Percentiles rank a stretch among this genome's conserved stretches.
Evolutionary conservation across 2,888 invertebrate genomes (phyloP).

Genomic region (Ischnura elegans): DNA sequence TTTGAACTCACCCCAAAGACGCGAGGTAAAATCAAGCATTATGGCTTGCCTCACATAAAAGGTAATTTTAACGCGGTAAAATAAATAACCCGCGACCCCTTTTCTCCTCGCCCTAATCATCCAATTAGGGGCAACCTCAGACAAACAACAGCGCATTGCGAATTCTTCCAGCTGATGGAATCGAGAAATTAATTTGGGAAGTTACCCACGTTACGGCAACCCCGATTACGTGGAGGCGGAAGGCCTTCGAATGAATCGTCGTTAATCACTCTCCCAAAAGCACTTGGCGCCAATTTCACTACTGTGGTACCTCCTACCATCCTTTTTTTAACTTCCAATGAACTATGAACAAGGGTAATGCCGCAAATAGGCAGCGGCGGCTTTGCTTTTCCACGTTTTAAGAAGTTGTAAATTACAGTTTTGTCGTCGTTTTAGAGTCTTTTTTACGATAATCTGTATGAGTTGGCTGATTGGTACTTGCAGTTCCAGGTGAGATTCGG

Average conservation of each 20-base stretch:
- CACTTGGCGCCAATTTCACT: background rate
- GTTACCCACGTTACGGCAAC: background rate
- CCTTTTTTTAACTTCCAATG: background rate
- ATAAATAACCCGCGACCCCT: background rate
- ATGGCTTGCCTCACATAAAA: too few relatives aligned
- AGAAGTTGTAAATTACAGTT: too few relatives aligned
- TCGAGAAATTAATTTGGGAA: background rate
- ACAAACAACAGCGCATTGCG: background rate
- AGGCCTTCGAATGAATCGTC: background rate
- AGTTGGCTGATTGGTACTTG: too few relatives aligned
- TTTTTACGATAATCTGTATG: too few relatives aligned
- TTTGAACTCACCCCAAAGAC: too few relatives aligned
- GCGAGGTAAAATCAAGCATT: too few relatives aligned
- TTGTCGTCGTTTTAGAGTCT: too few relatives aligned
- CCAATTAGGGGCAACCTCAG: background rate
- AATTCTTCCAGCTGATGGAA: background rate
- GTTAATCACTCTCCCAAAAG: background rate
- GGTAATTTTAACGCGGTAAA: too few relatives aligned
- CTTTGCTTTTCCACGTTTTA: too few relatives aligned
- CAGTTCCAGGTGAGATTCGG: too few relatives aligned
- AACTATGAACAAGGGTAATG: too few relatives aligned
- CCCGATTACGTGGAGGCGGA: background rate
- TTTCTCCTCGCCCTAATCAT: background rate
- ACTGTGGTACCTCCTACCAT: background rate
- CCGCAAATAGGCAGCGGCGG: too few relatives aligned